These are phyloP conservation scores for Hepsetus odoe DNA, from an alignment of 2,113 vertebrate genomes.

Conservation along the genomic window DNA sequence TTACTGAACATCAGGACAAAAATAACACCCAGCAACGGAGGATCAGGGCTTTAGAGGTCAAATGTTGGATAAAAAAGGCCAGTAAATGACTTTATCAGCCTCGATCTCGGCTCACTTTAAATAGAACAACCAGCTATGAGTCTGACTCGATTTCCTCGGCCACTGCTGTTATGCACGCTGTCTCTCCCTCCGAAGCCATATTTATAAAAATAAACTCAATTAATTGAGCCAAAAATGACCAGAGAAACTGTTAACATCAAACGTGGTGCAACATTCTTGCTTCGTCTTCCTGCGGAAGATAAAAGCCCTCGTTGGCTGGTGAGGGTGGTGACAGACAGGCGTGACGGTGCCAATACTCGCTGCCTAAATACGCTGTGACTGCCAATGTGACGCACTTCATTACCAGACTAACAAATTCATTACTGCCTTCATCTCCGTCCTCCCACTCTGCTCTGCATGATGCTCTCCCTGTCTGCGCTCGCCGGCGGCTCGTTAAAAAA, in stretches of 20 bases:
- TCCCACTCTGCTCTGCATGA: conserved; percentile 23
- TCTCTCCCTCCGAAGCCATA: too few species aligned
- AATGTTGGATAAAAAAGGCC: not conserved
- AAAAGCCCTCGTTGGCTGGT: not conserved
- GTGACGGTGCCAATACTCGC: conserved; percentile 1
- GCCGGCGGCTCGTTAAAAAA: conserved; percentile 8
- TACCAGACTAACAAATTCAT: conserved; percentile 46
- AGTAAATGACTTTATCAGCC: not conserved
- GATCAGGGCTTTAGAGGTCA: not conserved
- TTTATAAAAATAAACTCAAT: not conserved
- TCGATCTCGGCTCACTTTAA: not conserved
- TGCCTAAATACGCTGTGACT: conserved; percentile 42
- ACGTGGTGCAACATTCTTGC: not conserved
- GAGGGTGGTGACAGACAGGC: conserved; percentile 10
- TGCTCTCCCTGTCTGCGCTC: not conserved
- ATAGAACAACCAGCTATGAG: not conserved
- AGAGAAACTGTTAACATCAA: not conserved
- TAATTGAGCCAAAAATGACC: not conserved
- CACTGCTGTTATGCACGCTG: not conserved
- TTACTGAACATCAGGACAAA: not conserved
- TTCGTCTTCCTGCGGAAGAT: not conserved
- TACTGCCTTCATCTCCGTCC: conserved; percentile 40
- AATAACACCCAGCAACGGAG: not conserved
- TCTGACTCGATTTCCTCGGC: not conserved
- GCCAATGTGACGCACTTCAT: conserved; percentile 44